A percentile compares a stretch with the other conserved stretches of the same genome.
These are phyloP conservation scores for Discoglossus pictus DNA, from an alignment of 2,797 vertebrate genomes.

Conservation along the genomic window DNA sequence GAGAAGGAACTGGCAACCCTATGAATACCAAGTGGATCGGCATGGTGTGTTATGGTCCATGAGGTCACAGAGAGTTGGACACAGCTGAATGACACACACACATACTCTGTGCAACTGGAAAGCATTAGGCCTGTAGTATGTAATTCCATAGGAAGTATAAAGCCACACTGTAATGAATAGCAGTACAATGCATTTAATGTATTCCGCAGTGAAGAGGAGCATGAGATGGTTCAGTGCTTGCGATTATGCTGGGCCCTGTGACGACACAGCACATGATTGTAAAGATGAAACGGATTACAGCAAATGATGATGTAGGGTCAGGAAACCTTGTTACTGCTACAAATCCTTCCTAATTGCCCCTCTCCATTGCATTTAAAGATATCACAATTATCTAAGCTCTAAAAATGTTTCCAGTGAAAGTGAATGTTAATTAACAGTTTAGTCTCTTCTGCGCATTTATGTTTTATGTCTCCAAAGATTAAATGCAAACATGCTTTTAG, in stretches of 20 bases:
- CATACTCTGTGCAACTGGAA: not conserved
- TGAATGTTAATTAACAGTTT: conserved; percentile 27
- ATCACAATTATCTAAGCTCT: conserved; percentile 2
- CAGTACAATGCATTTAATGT: not conserved
- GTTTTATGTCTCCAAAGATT: conserved; percentile 26
- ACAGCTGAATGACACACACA: too few species aligned
- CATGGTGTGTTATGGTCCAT: too few species aligned
- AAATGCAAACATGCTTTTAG: conserved; percentile 31
- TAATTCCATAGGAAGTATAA: conserved; percentile 11
- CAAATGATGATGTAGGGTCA: conserved; percentile 8
- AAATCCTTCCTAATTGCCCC: conserved; percentile 34
- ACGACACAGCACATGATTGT: conserved; percentile 8
- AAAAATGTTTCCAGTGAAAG: conserved; percentile 13
- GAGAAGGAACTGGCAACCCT: too few species aligned
- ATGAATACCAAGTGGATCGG: too few species aligned
- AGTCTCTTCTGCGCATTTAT: conserved; percentile 11
- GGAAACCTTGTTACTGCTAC: conserved; percentile 10
- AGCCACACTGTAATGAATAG: not conserved
- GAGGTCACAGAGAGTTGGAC: too few species aligned
- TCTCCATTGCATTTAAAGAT: conserved; percentile 4
- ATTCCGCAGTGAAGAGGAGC: not conserved
- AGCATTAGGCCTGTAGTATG: not conserved
- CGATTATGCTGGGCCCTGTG: conserved; percentile 3
- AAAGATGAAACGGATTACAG: conserved; percentile 38
- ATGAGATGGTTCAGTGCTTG: conserved; percentile 21